phyloP scores from a whole-genome alignment of 2,797 vertebrate genomes.

The Chloroceryle amazona region DNA sequence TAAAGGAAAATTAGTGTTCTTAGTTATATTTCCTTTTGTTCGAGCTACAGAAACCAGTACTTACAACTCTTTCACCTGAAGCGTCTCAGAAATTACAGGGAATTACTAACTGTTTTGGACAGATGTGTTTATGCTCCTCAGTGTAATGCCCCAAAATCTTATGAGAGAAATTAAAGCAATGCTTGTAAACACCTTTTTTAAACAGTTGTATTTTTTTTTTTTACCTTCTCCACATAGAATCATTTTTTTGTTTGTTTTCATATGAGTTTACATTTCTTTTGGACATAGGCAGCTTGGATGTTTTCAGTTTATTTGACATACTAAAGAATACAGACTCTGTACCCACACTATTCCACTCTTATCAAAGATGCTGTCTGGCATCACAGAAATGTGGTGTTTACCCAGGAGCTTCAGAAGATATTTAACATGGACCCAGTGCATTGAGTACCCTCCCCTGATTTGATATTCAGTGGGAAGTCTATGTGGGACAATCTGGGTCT shows the following conservation, averaged over 20 bases:
- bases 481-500: rapidly evolving
- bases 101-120: neutral
- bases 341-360: neutral
- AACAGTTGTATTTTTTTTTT: neutral
- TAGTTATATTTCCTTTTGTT: neutral
- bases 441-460: neutral
- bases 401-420: neutral
- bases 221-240: neutral
- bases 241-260: neutral
- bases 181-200: neutral
- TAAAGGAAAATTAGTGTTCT: neutral
- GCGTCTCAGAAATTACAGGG: neutral
- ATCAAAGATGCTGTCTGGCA: neutral
- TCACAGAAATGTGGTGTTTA: neutral
- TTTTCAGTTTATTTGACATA: neutral
- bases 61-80: neutral
- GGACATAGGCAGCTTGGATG: rapidly evolving
- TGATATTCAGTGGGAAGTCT: neutral
- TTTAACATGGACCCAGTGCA: neutral
- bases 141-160: neutral
- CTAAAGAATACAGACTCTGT: neutral
- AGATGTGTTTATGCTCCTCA: neutral
- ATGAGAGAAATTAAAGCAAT: neutral
- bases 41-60: neutral
- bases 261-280: neutral